Conservation (phyloP, 2,888 invertebrate genomes). For the Bedellia somnulentella region DNA sequence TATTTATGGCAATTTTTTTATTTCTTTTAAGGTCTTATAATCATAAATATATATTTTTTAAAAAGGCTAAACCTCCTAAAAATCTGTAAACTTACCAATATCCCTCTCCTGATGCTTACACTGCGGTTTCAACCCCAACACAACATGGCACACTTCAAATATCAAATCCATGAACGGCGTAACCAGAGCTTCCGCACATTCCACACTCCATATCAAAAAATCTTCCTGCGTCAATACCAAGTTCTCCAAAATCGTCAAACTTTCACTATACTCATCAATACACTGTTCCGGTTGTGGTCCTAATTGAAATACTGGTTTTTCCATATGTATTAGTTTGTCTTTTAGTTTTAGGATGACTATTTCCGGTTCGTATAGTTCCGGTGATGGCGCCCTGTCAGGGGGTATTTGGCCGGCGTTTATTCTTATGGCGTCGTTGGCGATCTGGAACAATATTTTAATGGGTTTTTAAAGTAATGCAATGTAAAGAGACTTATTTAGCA, state of each 20-base stretch:
- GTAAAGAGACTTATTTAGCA: too few species aligned
- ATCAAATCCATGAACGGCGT: constrained; percentile 71
- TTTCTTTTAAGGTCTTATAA: too few species aligned
- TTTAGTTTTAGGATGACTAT: constrained; percentile 26
- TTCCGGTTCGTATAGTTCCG: constrained; percentile 36
- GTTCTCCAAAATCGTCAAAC: constrained; percentile 12
- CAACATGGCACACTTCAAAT: constrained; percentile 84
- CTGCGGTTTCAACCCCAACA: constrained; percentile 79
- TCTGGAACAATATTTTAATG: too few species aligned
- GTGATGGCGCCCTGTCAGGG: constrained; percentile 17
- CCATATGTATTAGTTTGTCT: constrained; percentile 24
- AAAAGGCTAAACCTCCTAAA: constrained; percentile 11
- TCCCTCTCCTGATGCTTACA: constrained; percentile 81
- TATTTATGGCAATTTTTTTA: too few species aligned
- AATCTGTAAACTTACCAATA: constrained; percentile 57
- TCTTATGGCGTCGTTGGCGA: constrained; percentile 63
- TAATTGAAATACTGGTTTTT: constrained; percentile 30
- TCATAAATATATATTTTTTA: too few species aligned
- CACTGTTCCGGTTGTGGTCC: constrained; percentile 19
- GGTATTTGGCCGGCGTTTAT: too few species aligned
- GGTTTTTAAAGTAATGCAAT: too few species aligned
- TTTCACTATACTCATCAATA: too few species aligned
- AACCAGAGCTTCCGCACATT: constrained; percentile 66
- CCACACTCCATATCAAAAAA: constrained; percentile 85
- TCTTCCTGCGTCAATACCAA: constrained; percentile 69